A percentile compares a stretch with the other conserved stretches of the same genome.
Evolutionary conservation across 2,113 vertebrate species (phyloP).

Genomic region (Pogona vitticeps): DNA sequence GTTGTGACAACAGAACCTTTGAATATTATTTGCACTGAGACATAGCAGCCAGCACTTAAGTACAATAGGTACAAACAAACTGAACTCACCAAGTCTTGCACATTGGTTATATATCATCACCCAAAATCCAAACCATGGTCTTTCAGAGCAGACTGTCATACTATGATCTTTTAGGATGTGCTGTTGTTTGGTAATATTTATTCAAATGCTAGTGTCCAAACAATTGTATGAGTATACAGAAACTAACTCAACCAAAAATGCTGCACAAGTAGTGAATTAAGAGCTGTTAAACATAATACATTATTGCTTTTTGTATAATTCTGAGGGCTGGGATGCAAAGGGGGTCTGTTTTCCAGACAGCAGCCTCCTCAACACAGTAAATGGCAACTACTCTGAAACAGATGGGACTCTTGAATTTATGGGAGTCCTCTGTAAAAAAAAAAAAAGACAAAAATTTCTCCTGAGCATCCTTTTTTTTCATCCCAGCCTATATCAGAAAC

Average conservation of each 20-base stretch:
- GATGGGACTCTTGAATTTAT: neutral
- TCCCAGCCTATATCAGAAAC: neutral
- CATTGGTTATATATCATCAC: constrained; percentile 24
- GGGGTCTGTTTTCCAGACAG: neutral
- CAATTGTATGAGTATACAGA: neutral
- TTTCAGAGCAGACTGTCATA: neutral
- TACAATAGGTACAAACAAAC: constrained; percentile 59
- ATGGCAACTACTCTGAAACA: neutral
- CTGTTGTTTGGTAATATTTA: neutral
- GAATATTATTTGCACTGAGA: constrained; percentile 58
- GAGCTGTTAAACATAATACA: neutral
- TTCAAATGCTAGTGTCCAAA: neutral
- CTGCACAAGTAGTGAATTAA: neutral
- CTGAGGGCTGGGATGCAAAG: neutral
- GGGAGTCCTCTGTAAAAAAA: too few relatives aligned
- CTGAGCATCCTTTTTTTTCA: neutral
- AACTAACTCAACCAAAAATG: neutral
- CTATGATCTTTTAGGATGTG: neutral
- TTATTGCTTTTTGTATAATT: neutral
- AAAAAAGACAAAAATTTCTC: neutral
- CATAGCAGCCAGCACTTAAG: constrained; percentile 57
- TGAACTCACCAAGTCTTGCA: constrained; percentile 28
- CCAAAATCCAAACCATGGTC: constrained; percentile 16
- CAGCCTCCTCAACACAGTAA: neutral
- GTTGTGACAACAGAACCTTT: constrained; percentile 67